Evolutionary conservation across 2,113 vertebrate species (phyloP).

Genomic region (Alethe castanea): DNA sequence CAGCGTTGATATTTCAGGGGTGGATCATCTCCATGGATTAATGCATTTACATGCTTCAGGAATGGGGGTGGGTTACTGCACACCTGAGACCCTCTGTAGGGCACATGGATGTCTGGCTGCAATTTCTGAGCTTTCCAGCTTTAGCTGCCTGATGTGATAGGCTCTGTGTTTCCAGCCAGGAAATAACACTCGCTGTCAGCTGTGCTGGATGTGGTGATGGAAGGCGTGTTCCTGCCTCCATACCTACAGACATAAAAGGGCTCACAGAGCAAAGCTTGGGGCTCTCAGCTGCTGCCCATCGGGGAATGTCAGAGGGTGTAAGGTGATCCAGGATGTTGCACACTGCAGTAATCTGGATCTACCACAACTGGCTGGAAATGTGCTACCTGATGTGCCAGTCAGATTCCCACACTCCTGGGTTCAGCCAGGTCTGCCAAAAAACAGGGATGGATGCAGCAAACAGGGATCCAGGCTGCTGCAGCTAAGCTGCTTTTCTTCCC

Average conservation of each 20-base stretch:
- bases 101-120: neutral
- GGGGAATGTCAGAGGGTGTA: neutral
- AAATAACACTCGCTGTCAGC: neutral
- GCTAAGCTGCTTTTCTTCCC: neutral
- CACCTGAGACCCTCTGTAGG: neutral
- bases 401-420: neutral
- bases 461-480: neutral
- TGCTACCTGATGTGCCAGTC: neutral
- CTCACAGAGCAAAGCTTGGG: neutral
- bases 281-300: neutral
- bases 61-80: neutral
- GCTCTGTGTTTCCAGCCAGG: slow-evolving; percentile 1
- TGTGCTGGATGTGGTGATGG: neutral
- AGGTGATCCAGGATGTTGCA: neutral
- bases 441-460: fast-evolving
- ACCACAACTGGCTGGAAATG: neutral
- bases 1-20: neutral
- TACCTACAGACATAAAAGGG: neutral
- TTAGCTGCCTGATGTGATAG: neutral
- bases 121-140: neutral
- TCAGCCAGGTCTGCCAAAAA: neutral
- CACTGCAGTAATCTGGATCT: neutral
- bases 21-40: neutral
- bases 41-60: fast-evolving
- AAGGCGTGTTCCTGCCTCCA: neutral